Conservation (phyloP, 2,888 invertebrate species). For the Xestia xanthographa region DNA sequence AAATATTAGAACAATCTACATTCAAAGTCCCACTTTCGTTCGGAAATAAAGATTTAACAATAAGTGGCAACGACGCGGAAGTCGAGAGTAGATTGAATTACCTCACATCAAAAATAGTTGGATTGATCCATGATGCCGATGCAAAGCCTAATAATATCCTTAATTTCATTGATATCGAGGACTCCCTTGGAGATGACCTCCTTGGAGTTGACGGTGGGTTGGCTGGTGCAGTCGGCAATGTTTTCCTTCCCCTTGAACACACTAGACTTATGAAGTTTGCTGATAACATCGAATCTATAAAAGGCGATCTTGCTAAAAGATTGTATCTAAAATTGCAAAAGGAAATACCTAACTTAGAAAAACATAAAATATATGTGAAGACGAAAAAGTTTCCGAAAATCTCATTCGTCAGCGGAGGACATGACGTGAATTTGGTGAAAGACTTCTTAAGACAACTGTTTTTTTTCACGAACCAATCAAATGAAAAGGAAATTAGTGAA, state of each 20-base stretch:
- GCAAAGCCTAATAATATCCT: background rate
- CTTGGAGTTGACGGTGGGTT: background rate
- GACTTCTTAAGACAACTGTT: background rate
- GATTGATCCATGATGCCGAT: background rate
- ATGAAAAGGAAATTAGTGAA: background rate
- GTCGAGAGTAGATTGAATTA: background rate
- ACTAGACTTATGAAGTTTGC: background rate
- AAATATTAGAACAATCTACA: background rate
- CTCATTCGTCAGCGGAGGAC: background rate
- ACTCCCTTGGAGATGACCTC: background rate
- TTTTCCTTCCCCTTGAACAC: background rate
- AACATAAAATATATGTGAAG: background rate
- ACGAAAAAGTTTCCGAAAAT: slow-evolving; percentile 6
- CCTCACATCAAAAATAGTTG: background rate
- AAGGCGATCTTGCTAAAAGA: slow-evolving; percentile 5
- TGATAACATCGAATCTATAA: too few relatives aligned
- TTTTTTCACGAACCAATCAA: background rate
- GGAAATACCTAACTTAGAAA: background rate
- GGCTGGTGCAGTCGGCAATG: background rate
- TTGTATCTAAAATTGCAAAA: slow-evolving; percentile 4
- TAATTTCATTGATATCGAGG: background rate
- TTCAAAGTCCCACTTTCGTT: background rate
- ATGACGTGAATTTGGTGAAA: background rate
- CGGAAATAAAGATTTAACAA: slow-evolving; percentile 6
- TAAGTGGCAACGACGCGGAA: background rate